Evolutionary conservation across 2,797 vertebrate genomes (phyloP).

Genomic region (Cheirogaleus major): DNA sequence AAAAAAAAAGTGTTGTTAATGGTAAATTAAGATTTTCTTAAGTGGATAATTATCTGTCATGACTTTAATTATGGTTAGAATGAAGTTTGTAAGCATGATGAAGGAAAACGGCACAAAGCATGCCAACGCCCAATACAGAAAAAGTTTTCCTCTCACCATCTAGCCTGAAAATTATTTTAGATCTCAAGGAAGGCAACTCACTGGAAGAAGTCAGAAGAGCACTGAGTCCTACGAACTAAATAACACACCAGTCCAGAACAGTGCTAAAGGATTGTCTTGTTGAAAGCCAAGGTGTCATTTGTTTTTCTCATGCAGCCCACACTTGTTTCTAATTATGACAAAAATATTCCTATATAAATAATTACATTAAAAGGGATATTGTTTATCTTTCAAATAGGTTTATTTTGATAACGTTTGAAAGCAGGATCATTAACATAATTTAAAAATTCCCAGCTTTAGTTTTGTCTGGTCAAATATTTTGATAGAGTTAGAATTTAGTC

Average conservation of each 20-base stretch:
- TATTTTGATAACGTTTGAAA: slow-evolving; percentile 61
- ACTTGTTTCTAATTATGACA: slow-evolving; percentile 33
- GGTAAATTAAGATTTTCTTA: slow-evolving; percentile 39
- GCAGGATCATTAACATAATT: neutral
- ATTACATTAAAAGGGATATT: slow-evolving; percentile 6
- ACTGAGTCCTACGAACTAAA: neutral
- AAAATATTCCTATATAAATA: slow-evolving; percentile 47
- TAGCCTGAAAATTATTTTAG: slow-evolving; percentile 10
- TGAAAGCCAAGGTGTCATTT: slow-evolving; percentile 6
- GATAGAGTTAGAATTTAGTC: slow-evolving; percentile 72
- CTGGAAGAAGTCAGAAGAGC: neutral
- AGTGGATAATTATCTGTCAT: neutral
- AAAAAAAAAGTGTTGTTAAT: neutral
- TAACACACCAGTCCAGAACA: neutral
- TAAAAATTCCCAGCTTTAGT: slow-evolving; percentile 61
- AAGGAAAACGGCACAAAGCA: neutral
- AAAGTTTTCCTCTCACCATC: neutral
- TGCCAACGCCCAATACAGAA: slow-evolving; percentile 28
- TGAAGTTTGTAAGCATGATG: slow-evolving; percentile 5
- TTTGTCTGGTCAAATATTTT: slow-evolving; percentile 68
- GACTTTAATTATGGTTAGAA: slow-evolving; percentile 13
- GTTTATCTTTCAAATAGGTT: neutral
- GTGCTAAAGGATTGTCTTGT: slow-evolving; percentile 6
- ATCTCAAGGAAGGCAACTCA: slow-evolving; percentile 27
- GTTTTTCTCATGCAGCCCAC: slow-evolving; percentile 46